These are phyloP conservation scores for Neomonachus schauinslandi DNA, from an alignment of 2,113 vertebrate species.

Conservation along the genomic window DNA sequence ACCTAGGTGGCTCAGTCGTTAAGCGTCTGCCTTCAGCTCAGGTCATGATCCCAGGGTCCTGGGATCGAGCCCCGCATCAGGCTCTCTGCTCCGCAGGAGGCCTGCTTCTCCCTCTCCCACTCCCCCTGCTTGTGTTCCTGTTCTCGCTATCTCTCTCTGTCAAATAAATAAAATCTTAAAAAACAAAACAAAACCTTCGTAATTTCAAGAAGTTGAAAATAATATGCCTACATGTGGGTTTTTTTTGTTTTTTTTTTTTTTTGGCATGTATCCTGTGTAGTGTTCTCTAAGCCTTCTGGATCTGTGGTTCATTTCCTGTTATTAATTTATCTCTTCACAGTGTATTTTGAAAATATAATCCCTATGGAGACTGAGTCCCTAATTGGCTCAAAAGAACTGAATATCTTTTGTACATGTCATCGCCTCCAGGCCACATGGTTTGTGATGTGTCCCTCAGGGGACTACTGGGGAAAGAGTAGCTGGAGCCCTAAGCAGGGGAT, in stretches of 20 bases:
- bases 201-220: background rate
- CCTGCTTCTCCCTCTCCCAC: too few species aligned
- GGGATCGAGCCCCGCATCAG: too few species aligned
- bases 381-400: background rate
- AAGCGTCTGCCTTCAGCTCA: too few species aligned
- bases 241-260: background rate
- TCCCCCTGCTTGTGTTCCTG: too few species aligned
- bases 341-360: background rate
- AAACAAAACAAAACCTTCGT: too few species aligned
- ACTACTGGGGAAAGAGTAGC: background rate
- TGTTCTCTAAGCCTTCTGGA: background rate
- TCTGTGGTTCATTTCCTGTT: background rate
- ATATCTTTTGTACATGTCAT: background rate
- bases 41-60: too few species aligned
- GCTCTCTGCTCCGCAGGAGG: too few species aligned
- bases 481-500: background rate
- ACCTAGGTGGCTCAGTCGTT: too few species aligned
- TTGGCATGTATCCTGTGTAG: background rate
- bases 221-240: background rate
- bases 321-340: background rate
- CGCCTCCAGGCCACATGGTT: background rate
- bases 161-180: too few species aligned
- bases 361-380: background rate
- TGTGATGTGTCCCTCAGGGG: background rate
- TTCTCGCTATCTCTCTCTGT: too few species aligned